These are phyloP conservation scores for Ariopsis seemanni DNA, from an alignment of 2,113 vertebrate species.

Conservation along the genomic window DNA sequence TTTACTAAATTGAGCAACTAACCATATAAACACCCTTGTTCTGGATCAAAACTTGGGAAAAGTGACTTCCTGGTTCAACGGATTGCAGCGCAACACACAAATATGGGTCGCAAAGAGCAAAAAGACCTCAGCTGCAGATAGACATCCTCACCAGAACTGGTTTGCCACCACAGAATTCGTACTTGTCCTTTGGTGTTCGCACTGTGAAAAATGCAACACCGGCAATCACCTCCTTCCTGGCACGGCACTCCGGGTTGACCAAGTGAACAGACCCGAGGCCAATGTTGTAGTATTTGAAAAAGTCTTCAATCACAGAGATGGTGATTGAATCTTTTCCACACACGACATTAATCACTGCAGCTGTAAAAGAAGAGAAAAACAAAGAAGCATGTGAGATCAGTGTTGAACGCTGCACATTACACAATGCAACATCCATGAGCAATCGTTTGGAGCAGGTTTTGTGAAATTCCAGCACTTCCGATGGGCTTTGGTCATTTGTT, in stretches of 20 bases:
- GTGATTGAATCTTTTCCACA: slow-evolving; percentile 65
- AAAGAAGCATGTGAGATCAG: not conserved
- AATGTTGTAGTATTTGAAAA: slow-evolving; percentile 67
- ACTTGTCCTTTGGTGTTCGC: slow-evolving; percentile 61
- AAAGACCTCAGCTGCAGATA: not conserved
- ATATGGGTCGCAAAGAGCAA: not conserved
- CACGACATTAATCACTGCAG: slow-evolving; percentile 59
- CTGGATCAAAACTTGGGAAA: not conserved
- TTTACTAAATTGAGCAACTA: not conserved
- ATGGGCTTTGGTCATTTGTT: not conserved
- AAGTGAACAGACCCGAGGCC: slow-evolving; percentile 64
- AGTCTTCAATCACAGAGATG: slow-evolving; percentile 64
- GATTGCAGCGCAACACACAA: not conserved
- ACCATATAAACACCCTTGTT: not conserved
- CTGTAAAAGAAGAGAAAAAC: slow-evolving; percentile 48
- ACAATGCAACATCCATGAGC: not conserved
- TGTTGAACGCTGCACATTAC: not conserved
- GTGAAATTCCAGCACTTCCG: not conserved
- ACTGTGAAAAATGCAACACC: slow-evolving; percentile 59
- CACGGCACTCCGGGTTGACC: slow-evolving; percentile 64
- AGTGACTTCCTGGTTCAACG: not conserved
- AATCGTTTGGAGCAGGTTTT: not conserved
- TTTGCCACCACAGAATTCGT: slow-evolving; percentile 64
- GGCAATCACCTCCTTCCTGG: slow-evolving; percentile 54
- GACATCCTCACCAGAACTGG: slow-evolving; percentile 58